phyloP scores from a whole-genome alignment of 2,888 invertebrate species.

The Lasioglossum calceatum region DNA sequence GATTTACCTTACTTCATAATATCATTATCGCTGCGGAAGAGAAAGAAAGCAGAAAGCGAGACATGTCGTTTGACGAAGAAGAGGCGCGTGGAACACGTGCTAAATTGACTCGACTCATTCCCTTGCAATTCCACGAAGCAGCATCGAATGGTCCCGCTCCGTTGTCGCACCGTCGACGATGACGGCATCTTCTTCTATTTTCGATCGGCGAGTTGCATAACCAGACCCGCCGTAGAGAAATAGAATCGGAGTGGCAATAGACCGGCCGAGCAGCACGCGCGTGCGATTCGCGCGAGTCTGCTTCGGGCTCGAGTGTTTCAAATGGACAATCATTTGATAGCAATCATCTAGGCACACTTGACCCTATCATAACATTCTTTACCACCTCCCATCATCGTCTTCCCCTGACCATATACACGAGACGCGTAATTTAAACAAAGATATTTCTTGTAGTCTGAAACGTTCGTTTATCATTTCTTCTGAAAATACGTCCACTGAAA shows the following conservation, averaged over 20 bases:
- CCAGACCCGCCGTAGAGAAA: slow-evolving; percentile 58
- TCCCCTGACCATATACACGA: not conserved
- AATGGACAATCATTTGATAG: not conserved
- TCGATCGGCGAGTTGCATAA: slow-evolving; percentile 70
- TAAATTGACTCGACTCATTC: slow-evolving; percentile 51
- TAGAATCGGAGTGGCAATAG: slow-evolving; percentile 55
- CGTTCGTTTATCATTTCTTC: not conserved
- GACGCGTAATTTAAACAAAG: not conserved
- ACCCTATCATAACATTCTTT: not conserved
- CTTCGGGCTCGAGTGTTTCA: slow-evolving; percentile 4
- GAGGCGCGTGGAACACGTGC: slow-evolving; percentile 13
- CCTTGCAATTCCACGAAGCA: slow-evolving; percentile 66
- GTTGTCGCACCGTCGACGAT: slow-evolving; percentile 62
- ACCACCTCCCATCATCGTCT: not conserved
- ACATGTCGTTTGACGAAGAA: not conserved
- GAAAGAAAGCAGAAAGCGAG: not conserved
- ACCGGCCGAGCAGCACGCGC: slow-evolving; percentile 22
- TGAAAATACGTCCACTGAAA: not conserved
- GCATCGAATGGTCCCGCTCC: slow-evolving; percentile 58
- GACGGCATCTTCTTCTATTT: slow-evolving; percentile 71
- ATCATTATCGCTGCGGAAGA: not conserved
- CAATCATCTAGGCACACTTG: not conserved
- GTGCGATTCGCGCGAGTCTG: slow-evolving; percentile 1
- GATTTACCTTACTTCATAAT: not conserved
- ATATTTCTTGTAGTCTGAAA: not conserved